Conservation (phyloP, 2,113 vertebrate genomes). For the Pygoscelis antarcticus region DNA sequence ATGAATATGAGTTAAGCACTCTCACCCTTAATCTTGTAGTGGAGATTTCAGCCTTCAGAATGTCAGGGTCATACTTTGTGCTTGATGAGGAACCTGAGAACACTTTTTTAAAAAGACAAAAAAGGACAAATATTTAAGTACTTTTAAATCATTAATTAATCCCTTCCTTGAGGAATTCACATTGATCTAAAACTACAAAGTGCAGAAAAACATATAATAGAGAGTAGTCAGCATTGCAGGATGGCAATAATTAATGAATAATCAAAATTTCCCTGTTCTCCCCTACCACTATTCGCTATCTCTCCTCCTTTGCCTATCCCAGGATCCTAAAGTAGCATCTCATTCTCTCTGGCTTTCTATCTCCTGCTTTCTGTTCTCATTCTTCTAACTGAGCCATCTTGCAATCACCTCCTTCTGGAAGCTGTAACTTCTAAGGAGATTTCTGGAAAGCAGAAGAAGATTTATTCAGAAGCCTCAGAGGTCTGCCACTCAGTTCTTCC, state of each 20-base stretch:
- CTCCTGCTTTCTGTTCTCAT: not conserved
- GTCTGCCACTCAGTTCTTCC: not conserved
- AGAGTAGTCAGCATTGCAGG: not conserved
- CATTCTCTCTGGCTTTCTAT: not conserved
- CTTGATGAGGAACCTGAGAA: constrained; percentile 88
- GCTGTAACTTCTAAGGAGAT: not conserved
- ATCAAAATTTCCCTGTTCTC: not conserved
- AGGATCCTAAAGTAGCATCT: not conserved
- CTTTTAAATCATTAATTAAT: not conserved
- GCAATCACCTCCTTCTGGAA: not conserved
- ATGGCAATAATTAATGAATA: not conserved
- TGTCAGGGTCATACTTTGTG: constrained; percentile 87
- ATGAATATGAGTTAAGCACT: not conserved
- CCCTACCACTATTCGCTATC: not conserved
- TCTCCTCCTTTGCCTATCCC: not conserved
- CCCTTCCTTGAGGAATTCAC: not conserved
- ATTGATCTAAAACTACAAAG: not conserved
- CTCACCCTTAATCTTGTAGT: constrained; percentile 87
- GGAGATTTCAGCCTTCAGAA: constrained; percentile 88
- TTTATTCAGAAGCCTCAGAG: not conserved
- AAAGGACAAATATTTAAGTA: not conserved
- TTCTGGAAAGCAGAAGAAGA: not conserved
- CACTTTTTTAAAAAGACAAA: constrained; percentile 67
- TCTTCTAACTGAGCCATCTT: not conserved
- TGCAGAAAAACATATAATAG: not conserved